phyloP scores from a whole-genome alignment of 2,113 vertebrate species.

The Bagarius yarrelli region DNA sequence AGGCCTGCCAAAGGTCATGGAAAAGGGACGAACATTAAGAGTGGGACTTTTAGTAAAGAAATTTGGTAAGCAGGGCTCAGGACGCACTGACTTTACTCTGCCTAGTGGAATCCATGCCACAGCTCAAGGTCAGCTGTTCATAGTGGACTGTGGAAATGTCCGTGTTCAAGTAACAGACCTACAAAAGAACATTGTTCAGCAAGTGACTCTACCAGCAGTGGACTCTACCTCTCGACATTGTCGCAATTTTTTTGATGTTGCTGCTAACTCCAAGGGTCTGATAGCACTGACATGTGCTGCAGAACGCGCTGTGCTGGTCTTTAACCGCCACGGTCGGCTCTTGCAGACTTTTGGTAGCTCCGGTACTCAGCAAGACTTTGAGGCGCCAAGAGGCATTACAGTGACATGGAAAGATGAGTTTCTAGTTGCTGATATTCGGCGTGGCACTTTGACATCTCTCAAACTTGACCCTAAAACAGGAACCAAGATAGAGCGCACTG shows the following conservation, averaged over 20 bases:
- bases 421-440: constrained; percentile 73
- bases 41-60: constrained; percentile 60
- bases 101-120: constrained; percentile 72
- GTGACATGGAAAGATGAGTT: constrained; percentile 69
- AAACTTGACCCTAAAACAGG: constrained; percentile 69
- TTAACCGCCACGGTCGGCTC: constrained; percentile 70
- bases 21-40: constrained; percentile 53
- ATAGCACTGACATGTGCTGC: constrained; percentile 73
- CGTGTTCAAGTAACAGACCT: constrained; percentile 72
- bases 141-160: constrained; percentile 78
- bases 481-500: constrained; percentile 64
- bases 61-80: constrained; percentile 77
- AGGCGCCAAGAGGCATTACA: constrained; percentile 73
- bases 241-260: constrained; percentile 77
- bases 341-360: constrained; percentile 73
- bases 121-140: constrained; percentile 70
- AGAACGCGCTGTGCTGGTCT: constrained; percentile 69
- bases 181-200: constrained; percentile 70
- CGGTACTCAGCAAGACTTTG: constrained; percentile 60
- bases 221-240: constrained; percentile 60
- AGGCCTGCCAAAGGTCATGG: constrained; percentile 55
- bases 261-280: constrained; percentile 71
- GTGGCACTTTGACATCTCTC: constrained; percentile 68
- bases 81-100: constrained; percentile 71
- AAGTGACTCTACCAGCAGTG: constrained; percentile 60